Conservation (phyloP, 2,113 vertebrate species). For the Pandion haliaetus region DNA sequence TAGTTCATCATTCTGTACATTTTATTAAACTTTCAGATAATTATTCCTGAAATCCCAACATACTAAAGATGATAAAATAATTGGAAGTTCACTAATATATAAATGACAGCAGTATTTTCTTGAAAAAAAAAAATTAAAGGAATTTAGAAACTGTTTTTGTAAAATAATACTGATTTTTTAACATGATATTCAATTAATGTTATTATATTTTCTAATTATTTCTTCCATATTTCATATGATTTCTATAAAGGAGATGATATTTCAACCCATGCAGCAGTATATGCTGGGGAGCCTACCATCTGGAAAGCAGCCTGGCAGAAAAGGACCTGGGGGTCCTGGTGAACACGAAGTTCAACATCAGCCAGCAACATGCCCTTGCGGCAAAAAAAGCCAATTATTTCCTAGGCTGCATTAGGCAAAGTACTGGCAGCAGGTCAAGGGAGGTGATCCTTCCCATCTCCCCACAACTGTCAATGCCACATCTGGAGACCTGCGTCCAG, state of each 20-base stretch:
- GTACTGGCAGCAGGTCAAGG: background rate
- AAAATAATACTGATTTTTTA: background rate
- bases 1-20: background rate
- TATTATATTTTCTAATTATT: background rate
- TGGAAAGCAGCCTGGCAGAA: background rate
- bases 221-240: background rate
- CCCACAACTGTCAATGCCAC: background rate
- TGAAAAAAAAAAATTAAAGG: background rate
- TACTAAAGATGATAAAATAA: background rate
- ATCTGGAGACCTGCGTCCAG: background rate
- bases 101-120: background rate
- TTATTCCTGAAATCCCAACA: background rate
- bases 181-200: background rate
- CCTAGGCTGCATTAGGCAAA: background rate
- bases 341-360: background rate
- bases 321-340: background rate
- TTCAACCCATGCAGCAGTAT: background rate
- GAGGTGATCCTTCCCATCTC: background rate
- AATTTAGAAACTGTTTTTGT: background rate
- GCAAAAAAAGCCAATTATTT: background rate
- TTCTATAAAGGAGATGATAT: background rate
- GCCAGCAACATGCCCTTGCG: background rate
- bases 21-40: background rate
- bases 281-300: background rate
- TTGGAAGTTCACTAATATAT: background rate